Conservation (phyloP, 2,888 invertebrate genomes). For the Hoplodrina blanda region DNA sequence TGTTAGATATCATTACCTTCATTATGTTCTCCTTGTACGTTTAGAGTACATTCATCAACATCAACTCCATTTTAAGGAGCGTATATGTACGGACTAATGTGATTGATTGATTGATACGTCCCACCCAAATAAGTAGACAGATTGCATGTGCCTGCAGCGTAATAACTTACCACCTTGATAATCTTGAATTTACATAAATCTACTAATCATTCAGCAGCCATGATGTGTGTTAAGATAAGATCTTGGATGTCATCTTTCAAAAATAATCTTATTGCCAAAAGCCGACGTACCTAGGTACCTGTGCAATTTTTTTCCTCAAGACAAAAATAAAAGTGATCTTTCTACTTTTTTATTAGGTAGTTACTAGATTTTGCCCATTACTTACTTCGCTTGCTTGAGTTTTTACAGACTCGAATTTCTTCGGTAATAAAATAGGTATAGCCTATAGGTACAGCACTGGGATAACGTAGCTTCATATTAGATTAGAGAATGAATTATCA, state of each 20-base stretch:
- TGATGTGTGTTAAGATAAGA: conserved; percentile 8
- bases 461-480: too few species aligned
- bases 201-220: conserved; percentile 3
- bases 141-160: background rate
- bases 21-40: background rate
- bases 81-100: conserved; percentile 6
- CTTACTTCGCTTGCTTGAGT: too few species aligned
- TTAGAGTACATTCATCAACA: background rate
- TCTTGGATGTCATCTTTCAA: background rate
- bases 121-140: conserved; percentile 31
- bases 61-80: conserved; percentile 26
- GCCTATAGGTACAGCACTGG: too few species aligned
- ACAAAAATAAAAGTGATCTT: background rate
- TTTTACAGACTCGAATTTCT: too few species aligned
- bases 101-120: conserved; percentile 37
- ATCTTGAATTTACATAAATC: conserved; percentile 6
- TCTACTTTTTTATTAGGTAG: too few species aligned
- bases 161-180: background rate
- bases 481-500: too few species aligned
- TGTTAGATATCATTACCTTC: background rate
- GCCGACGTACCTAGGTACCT: too few species aligned
- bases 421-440: too few species aligned
- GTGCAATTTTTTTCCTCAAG: background rate
- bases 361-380: too few species aligned
- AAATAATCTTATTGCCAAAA: conserved; percentile 8